Conservation (phyloP, 2,888 invertebrate species). For the Holacanthella duospinosa region DNA sequence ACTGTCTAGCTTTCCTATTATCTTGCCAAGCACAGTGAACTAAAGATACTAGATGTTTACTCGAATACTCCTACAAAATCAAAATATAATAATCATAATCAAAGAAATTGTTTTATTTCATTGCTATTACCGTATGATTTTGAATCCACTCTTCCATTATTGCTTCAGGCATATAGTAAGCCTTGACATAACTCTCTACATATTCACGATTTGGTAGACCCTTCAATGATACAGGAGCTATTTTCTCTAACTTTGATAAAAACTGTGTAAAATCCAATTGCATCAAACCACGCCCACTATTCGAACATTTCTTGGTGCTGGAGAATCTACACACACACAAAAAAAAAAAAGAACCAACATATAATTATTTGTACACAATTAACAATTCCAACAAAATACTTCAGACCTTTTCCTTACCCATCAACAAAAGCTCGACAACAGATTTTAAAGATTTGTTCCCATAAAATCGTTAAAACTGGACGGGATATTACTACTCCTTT, state of each 20-base stretch:
- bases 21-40: slow-evolving; percentile 78
- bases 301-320: slow-evolving; percentile 83
- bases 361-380: neutral
- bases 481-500: slow-evolving; percentile 59
- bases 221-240: slow-evolving; percentile 65
- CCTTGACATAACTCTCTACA: slow-evolving; percentile 91
- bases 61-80: slow-evolving; percentile 69
- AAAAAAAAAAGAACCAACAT: neutral
- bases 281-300: slow-evolving; percentile 93
- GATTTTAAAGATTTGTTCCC: slow-evolving; percentile 78
- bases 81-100: slow-evolving; percentile 16
- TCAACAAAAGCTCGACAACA: slow-evolving; percentile 82
- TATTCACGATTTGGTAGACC: slow-evolving; percentile 69
- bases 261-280: slow-evolving; percentile 94
- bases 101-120: neutral
- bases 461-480: slow-evolving; percentile 60
- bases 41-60: slow-evolving; percentile 70
- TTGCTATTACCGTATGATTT: slow-evolving; percentile 55
- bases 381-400: too few relatives aligned
- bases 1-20: slow-evolving; percentile 74
- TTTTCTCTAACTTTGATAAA: slow-evolving; percentile 75
- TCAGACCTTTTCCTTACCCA: too few relatives aligned
- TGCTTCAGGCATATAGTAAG: slow-evolving; percentile 82
- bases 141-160: slow-evolving; percentile 80
- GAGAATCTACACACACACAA: slow-evolving; percentile 54